Evolutionary conservation across 2,888 invertebrate species (phyloP), one percentile per base, ranked within the genome.

Genomic region (Cryptocephalus moraei): DNA sequence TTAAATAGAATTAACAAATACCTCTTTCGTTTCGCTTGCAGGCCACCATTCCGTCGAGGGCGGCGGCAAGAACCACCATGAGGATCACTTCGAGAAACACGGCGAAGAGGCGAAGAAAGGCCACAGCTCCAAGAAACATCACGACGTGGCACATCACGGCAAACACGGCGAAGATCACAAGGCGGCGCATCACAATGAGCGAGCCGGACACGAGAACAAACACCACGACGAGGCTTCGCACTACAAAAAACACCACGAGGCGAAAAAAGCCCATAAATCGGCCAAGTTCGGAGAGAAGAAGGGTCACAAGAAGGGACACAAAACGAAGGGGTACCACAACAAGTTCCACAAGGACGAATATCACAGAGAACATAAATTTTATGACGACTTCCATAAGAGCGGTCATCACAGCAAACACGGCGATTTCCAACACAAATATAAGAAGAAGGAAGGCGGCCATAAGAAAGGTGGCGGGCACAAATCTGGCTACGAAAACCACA

Each of bases 321-420:
- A 84, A 64, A 84, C 83, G 1, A 84, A 82, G 67, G 86, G 86
- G 0, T 85, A 82, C 68, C 85, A 86, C 71, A 84, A 86, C 70
- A 84, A 83, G 57, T 82, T 84, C 67, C 84, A 84, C 71, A 84
- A 84, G 64, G 86, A 86, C 59, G 86, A 86, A 65, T 85, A 80
- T 69, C 81, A 84, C 64, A 84, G 82, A 60, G 84, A 85, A 61
- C 86, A 86, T 69, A 84, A 83, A 68, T 90, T 90, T 75, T 90
- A 90, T 69, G 89, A 90, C 63, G 88, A 90, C 66, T 82, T 81
- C 67, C 85, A 89, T 68, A 86, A 88, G 64, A 86, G 84, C 4
- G 89, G 89, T 0, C 82, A 87, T 62, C 87, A 89, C 64, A 80
- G 82, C 68, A 90, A 89, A 62, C 83, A 85, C 60, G 89, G 87